phyloP scores from a whole-genome alignment of 1,140 invertebrate genomes.

The Drosophila saltans region DNA sequence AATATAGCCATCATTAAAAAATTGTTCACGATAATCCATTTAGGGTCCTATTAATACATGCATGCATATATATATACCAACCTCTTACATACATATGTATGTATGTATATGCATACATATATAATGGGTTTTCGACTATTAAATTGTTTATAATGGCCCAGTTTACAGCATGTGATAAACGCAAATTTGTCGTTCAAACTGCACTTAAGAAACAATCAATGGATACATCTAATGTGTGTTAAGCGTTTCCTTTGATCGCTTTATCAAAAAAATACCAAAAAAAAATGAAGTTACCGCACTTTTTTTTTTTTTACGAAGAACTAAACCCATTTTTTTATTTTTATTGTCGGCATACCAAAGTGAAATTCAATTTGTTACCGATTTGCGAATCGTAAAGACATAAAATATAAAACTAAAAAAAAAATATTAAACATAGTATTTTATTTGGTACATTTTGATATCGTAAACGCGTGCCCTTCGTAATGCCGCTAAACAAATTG shows the following conservation, averaged over 20 bases:
- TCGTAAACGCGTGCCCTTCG: constrained; percentile 1
- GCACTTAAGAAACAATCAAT: not conserved
- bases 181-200: constrained; percentile 4
- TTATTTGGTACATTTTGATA: not conserved
- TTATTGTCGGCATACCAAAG: not conserved
- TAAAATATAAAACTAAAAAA: constrained; percentile 2
- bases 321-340: not conserved
- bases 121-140: not conserved
- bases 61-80: not conserved
- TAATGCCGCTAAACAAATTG: constrained; percentile 18
- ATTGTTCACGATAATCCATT: not conserved
- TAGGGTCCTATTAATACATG: not conserved
- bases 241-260: not conserved
- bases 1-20: constrained; percentile 8
- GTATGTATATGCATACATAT: not conserved
- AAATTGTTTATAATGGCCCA: not conserved
- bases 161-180: not conserved
- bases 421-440: not conserved
- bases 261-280: not conserved
- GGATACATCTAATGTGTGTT: not conserved
- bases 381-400: constrained; percentile 18
- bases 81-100: too few relatives aligned
- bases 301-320: too few relatives aligned
- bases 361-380: constrained; percentile 1
- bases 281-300: too few relatives aligned